Conservation (phyloP, 2,888 invertebrate species). For the Hypena proboscidalis region DNA sequence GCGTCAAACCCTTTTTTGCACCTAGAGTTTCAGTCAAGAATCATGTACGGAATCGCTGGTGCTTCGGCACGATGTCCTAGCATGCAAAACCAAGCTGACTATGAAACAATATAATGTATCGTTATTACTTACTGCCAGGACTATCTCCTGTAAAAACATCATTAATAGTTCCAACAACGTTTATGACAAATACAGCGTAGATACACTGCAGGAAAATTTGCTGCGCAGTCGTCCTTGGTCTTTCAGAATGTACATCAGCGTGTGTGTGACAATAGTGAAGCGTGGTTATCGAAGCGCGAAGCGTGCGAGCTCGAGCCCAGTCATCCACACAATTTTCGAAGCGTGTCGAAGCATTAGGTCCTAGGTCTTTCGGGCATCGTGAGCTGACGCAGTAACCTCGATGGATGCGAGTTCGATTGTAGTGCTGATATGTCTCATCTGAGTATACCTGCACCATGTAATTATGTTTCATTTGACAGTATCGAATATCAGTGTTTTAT, state of each 20-base stretch:
- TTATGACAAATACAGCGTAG: slow-evolving; percentile 31
- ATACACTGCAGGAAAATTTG: slow-evolving; percentile 27
- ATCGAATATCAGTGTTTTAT: too few relatives aligned
- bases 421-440: slow-evolving; percentile 25
- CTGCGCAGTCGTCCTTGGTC: slow-evolving; percentile 21
- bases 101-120: background rate
- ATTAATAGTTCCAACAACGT: slow-evolving; percentile 45
- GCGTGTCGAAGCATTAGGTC: slow-evolving; percentile 11
- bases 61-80: background rate
- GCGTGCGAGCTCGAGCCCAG: slow-evolving; percentile 18
- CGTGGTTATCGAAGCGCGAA: slow-evolving; percentile 36
- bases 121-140: slow-evolving; percentile 39
- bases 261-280: slow-evolving; percentile 44
- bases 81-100: background rate
- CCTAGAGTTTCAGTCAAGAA: too few relatives aligned
- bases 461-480: background rate
- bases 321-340: slow-evolving; percentile 43
- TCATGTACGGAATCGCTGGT: background rate
- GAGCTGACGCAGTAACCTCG: slow-evolving; percentile 45
- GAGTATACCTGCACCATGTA: slow-evolving; percentile 26
- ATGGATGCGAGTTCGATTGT: slow-evolving; percentile 33
- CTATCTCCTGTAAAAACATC: slow-evolving; percentile 22
- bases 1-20: too few relatives aligned
- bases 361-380: slow-evolving; percentile 30
- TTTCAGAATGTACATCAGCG: slow-evolving; percentile 8